Base-by-base conservation (phyloP, 2,888 invertebrate genomes). In the Lasioglossum leucozonium region DNA sequence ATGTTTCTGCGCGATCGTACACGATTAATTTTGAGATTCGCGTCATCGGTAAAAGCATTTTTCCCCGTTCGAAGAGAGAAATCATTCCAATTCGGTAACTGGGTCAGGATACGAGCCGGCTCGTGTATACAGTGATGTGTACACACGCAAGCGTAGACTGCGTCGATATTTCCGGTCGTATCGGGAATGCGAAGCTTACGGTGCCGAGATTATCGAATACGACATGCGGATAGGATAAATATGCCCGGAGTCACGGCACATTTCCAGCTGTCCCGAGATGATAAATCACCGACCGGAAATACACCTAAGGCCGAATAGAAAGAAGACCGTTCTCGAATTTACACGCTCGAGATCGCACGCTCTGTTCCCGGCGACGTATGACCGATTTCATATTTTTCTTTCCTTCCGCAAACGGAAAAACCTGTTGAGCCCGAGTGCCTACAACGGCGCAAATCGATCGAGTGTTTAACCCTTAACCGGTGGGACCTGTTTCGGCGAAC, bases 201-300 rank as follows among this genome's bases (percentile, higher is more conserved):
- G 37, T 40, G 76, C 42, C 51, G 42, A 40, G 78, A 78, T 84
- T 76, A 82, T 82, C 72, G 72, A 74, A 72, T 69, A 55, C 42
- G 71, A 67, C 40, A 40, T 47, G 51, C 3, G n/a, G 55, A 65
- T 65, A 67, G 71, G 37, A 69, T 65, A 69, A 75, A 62, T 30
- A 72, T 51, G 78, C 44, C 71, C 40, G 40, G 69, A 47, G 42
- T 69, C 81, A n/a, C 72, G 74, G 65, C 71, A 30, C 73, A 75
- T 84, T 84, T 62, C 26, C 67, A 78, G 75, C 75, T 73, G 51
- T 65, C 79, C 18, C 55, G 73, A 55, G 69, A 88, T 84, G 82
- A 86, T 84, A 81, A 55, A 88, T 88, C 71, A 37, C 40, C 67
- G 34, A 69, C 47, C 79, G 79, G 75, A 82, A 84, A 77, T 65